These are phyloP conservation scores for Amphipoea lucens DNA, from an alignment of 2,888 invertebrate species.

Conservation along the genomic window DNA sequence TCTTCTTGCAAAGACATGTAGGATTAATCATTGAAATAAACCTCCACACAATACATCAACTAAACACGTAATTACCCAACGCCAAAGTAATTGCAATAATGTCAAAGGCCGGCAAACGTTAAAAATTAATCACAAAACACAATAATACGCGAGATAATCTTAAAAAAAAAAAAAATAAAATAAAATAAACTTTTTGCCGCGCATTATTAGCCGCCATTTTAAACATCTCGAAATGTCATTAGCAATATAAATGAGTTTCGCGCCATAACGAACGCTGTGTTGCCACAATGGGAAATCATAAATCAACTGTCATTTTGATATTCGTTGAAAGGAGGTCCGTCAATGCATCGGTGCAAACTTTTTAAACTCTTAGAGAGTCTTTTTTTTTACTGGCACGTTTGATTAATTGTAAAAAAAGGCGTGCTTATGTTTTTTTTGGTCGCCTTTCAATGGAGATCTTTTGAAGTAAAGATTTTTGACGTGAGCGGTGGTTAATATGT, in stretches of 20 bases:
- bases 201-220: conserved; percentile 81
- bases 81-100: conserved; percentile 61
- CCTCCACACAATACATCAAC: conserved; percentile 26
- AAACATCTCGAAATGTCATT: conserved; percentile 87
- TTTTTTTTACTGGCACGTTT: conserved; percentile 74
- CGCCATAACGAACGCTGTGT: conserved; percentile 87
- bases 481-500: conserved; percentile 67
- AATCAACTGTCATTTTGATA: conserved; percentile 89
- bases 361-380: conserved; percentile 80
- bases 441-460: conserved; percentile 75
- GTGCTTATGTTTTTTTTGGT: conserved; percentile 71
- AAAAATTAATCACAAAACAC: conserved; percentile 76
- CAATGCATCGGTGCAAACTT: conserved; percentile 88
- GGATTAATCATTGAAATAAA: conserved; percentile 35
- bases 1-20: conserved; percentile 1
- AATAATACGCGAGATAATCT: conserved; percentile 68
- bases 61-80: conserved; percentile 60
- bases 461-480: conserved; percentile 66
- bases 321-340: conserved; percentile 87
- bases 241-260: conserved; percentile 87
- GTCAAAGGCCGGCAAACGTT: conserved; percentile 71
- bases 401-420: conserved; percentile 84
- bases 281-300: conserved; percentile 88
- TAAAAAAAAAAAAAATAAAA: conserved; percentile 75
- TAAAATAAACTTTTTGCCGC: conserved; percentile 70